Evolutionary conservation across 1,140 invertebrate species (phyloP).

Genomic region (Psix sp.): DNA sequence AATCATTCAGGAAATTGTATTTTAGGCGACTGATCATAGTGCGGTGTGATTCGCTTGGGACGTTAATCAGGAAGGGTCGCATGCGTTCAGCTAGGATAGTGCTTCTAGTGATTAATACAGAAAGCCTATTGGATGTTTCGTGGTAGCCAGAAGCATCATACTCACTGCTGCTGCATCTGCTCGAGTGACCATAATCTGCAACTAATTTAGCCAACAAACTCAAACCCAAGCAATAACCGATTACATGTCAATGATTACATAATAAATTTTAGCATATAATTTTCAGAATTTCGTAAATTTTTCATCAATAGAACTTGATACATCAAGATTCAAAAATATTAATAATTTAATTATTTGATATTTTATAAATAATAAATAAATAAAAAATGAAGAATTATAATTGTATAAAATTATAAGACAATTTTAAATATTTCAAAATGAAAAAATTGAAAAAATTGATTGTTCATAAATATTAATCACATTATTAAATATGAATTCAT

Average conservation of each 20-base stretch:
- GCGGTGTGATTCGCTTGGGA: slow-evolving; percentile 3
- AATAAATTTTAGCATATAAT: too few species aligned
- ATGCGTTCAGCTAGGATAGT: slow-evolving; percentile 57
- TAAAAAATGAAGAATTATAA: too few species aligned
- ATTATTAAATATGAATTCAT: too few species aligned
- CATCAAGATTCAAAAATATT: too few species aligned
- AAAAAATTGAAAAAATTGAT: too few species aligned
- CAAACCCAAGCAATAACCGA: slow-evolving; percentile 19
- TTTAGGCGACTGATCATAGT: slow-evolving; percentile 20
- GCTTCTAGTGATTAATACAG: slow-evolving; percentile 60
- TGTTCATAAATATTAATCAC: too few species aligned
- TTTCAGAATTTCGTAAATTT: neutral
- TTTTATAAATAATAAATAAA: too few species aligned
- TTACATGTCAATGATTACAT: neutral
- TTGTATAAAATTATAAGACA: too few species aligned
- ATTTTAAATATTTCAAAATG: too few species aligned
- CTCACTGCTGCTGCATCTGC: slow-evolving; percentile 61
- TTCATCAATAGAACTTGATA: too few species aligned
- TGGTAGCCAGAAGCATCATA: slow-evolving; percentile 17
- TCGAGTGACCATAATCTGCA: slow-evolving; percentile 67
- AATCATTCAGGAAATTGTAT: slow-evolving; percentile 61
- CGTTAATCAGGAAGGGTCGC: slow-evolving; percentile 55
- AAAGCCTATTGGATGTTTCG: slow-evolving; percentile 31
- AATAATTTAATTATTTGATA: too few species aligned
- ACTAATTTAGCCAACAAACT: slow-evolving; percentile 66